A percentile compares a stretch with the other conserved stretches of the same genome.
These are phyloP conservation scores for Stenichneumon culpator DNA, from an alignment of 2,888 invertebrate genomes.

Conservation along the genomic window DNA sequence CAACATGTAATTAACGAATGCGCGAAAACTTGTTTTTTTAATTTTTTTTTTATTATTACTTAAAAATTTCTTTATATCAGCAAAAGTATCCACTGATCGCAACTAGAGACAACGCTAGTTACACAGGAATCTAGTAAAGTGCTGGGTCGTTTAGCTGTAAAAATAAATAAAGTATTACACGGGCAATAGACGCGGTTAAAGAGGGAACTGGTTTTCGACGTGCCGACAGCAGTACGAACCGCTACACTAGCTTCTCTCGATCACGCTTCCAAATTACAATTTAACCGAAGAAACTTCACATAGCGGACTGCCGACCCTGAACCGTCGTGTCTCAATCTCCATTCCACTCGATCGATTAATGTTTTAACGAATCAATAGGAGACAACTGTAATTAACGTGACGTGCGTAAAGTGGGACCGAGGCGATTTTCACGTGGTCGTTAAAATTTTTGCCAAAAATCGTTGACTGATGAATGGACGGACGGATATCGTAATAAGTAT, in stretches of 20 bases:
- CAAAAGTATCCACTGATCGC: background rate
- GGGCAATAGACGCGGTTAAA: slow-evolving; percentile 70
- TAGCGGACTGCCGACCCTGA: slow-evolving; percentile 54
- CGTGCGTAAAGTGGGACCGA: slow-evolving; percentile 35
- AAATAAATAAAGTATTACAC: slow-evolving; percentile 74
- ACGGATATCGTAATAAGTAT: no score
- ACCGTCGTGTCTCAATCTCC: slow-evolving; percentile 52
- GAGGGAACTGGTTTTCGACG: slow-evolving; percentile 77
- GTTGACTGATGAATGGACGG: background rate
- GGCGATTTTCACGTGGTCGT: background rate
- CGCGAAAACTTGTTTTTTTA: slow-evolving; percentile 2
- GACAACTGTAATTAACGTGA: slow-evolving; percentile 31
- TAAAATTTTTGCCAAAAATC: background rate
- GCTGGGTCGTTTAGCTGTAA: slow-evolving; percentile 65
- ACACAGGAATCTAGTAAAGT: slow-evolving; percentile 22
- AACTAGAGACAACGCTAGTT: slow-evolving; percentile 54
- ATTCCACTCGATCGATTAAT: slow-evolving; percentile 43
- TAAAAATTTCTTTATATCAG: background rate
- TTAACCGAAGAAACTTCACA: slow-evolving; percentile 59
- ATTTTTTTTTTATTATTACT: background rate
- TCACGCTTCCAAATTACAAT: slow-evolving; percentile 58
- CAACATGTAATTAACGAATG: background rate
- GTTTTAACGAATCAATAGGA: slow-evolving; percentile 31
- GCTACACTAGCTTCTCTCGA: slow-evolving; percentile 39
- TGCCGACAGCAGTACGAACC: slow-evolving; percentile 67